Percentiles rank a stretch among this genome's conserved stretches.
Evolutionary conservation across 1,140 invertebrate species (phyloP).

Genomic region (Episyrphus balteatus): DNA sequence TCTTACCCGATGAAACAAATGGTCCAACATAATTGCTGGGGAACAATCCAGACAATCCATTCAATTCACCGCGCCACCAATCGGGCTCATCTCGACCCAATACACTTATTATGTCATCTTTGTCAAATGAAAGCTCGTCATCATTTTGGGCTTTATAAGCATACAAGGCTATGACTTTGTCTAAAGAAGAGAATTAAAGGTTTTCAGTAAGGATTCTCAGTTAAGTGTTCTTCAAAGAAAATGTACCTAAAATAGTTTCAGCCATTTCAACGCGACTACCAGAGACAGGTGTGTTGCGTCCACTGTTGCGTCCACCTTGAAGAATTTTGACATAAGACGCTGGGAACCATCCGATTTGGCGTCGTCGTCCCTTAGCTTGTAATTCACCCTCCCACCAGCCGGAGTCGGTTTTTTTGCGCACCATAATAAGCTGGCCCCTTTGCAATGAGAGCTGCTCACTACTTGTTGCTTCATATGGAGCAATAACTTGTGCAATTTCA

Average conservation of each 20-base stretch:
- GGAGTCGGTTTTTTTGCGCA: slow-evolving; percentile 89
- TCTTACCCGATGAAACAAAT: slow-evolving; percentile 37
- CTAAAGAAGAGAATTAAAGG: slow-evolving; percentile 38
- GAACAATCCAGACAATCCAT: slow-evolving; percentile 77
- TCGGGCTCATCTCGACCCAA: slow-evolving; percentile 83
- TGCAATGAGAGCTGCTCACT: slow-evolving; percentile 80
- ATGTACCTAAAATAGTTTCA: slow-evolving; percentile 40
- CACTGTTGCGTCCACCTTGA: slow-evolving; percentile 52
- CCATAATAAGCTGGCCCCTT: slow-evolving; percentile 89
- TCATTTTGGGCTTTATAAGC: slow-evolving; percentile 86
- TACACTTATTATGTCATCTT: slow-evolving; percentile 87
- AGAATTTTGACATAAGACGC: slow-evolving; percentile 90
- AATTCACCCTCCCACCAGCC: slow-evolving; percentile 99
- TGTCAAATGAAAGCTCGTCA: slow-evolving; percentile 88
- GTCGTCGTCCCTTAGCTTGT: slow-evolving; percentile 89
- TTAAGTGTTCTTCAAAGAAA: background rate
- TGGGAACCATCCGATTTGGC: slow-evolving; percentile 95
- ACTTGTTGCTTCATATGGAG: slow-evolving; percentile 79
- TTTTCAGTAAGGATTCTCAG: background rate
- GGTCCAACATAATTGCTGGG: slow-evolving; percentile 79
- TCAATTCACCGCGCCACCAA: slow-evolving; percentile 93
- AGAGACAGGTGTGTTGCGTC: slow-evolving; percentile 57
- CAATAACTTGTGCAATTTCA: slow-evolving; percentile 82
- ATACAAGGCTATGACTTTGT: slow-evolving; percentile 84
- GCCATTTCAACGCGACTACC: slow-evolving; percentile 39